These are phyloP conservation scores for Tachuris rubrigastra DNA, from an alignment of 2,113 vertebrate genomes.

Conservation along the genomic window DNA sequence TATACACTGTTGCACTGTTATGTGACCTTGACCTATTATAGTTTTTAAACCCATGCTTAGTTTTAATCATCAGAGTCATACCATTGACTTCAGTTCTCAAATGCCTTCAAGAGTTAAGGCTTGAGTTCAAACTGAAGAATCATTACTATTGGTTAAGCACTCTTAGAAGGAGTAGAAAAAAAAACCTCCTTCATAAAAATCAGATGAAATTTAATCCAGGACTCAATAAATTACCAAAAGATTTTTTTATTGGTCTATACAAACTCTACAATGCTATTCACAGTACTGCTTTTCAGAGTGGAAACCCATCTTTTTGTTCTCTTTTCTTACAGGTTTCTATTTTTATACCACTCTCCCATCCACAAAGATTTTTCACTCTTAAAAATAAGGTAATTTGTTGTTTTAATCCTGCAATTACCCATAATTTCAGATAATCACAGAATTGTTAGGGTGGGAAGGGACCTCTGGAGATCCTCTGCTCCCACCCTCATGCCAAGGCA, in stretches of 20 bases:
- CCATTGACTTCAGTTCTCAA: not conserved
- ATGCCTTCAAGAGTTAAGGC: not conserved
- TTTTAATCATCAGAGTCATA: not conserved
- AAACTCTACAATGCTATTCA: not conserved
- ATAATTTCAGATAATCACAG: not conserved
- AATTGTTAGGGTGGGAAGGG: not conserved
- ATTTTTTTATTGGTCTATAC: not conserved
- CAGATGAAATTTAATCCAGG: not conserved
- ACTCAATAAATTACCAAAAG: not conserved
- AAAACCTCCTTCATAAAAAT: not conserved
- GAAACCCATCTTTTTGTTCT: not conserved
- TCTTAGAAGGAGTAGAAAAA: not conserved
- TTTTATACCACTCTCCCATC: not conserved
- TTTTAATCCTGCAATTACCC: not conserved
- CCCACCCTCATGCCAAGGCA: too few species aligned
- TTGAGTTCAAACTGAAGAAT: not conserved
- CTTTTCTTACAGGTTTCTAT: not conserved
- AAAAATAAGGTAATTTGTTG: not conserved
- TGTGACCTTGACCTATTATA: not conserved
- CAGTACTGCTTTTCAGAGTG: not conserved
- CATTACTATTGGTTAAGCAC: not conserved
- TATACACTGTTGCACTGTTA: not conserved
- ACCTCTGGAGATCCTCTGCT: not conserved
- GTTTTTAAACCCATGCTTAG: not conserved
- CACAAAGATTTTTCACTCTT: not conserved